These are phyloP conservation scores for Idris sp. DNA, from an alignment of 1,140 invertebrate species.

Conservation along the genomic window DNA sequence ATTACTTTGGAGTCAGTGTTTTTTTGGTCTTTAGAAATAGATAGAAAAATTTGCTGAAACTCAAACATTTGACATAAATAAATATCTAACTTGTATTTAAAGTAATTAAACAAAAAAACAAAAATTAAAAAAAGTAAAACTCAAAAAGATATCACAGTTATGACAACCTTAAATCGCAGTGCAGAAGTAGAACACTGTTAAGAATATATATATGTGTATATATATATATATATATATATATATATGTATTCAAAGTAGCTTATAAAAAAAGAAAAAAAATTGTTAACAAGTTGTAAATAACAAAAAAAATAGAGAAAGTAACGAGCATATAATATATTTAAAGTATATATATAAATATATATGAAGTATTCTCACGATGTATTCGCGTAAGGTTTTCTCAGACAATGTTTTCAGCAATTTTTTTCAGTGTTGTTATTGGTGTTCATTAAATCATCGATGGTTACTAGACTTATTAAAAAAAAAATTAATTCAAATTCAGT, in stretches of 20 bases:
- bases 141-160: slow-evolving; percentile 23
- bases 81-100: no score
- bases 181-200: slow-evolving; percentile 21
- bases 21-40: no score
- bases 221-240: no score
- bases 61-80: slow-evolving; percentile 35
- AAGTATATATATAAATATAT: slow-evolving; percentile 25
- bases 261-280: slow-evolving; percentile 28
- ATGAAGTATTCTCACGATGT: slow-evolving; percentile 16
- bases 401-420: slow-evolving; percentile 32
- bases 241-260: no score
- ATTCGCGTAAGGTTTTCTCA: slow-evolving; percentile 15
- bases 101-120: no score
- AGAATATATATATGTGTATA: neutral
- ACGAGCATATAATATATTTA: slow-evolving; percentile 31
- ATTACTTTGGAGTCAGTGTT: no score
- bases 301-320: slow-evolving; percentile 46
- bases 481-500: neutral
- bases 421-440: slow-evolving; percentile 6
- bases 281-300: slow-evolving; percentile 50
- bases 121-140: slow-evolving; percentile 20
- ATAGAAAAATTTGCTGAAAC: slow-evolving; percentile 46
- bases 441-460: slow-evolving; percentile 1
- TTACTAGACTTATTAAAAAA: slow-evolving; percentile 18
- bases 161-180: slow-evolving; percentile 19